Base-by-base conservation (phyloP, 2,888 invertebrate genomes). In the Erebia epiphron region DNA sequence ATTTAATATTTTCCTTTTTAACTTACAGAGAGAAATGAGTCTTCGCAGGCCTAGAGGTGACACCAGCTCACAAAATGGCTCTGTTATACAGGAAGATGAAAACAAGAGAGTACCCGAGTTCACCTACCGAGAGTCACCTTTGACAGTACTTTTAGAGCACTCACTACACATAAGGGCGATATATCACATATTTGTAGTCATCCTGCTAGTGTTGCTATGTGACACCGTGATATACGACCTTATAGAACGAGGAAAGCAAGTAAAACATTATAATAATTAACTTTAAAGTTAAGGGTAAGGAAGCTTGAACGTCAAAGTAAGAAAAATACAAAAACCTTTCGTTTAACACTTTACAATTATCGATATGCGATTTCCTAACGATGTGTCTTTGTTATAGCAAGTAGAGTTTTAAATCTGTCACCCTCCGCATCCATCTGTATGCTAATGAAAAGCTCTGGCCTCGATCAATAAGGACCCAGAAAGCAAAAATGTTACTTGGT, bases 151-250 rank as follows among this genome's bases (percentile, higher is more conserved):
- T 26, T 94, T 97, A 78, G 95, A 96, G 82, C 95, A 96, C 65
- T 91, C 91, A 0, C 94, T 95, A 67, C 98, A 98, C 87, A 96
- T 98, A 79, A 94, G 95, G 79, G 96, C 97, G 3, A 96, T 98
- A 76, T 97, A 98, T 85, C 96, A 98, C 84, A 96, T 98, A 76
- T 98, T 98, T 87, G 94, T 96, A 62, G 96, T 96, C 18, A 96
- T 96, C 76, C 91, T 98, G 50, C 92, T 97, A 67, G 91, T 96
- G 50, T 91, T 97, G 75, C 94, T 97, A 66, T 88, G 97, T 69
- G 96, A 97, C 79, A 96, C 96, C 8, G 91, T 96, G 21, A 92
- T 96, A 13, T 95, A 95, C 79, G 98, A 98, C 83, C 94, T 96
- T 79, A 90, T 97, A 70, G 95, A 96, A 74, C 94, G 94, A 74